Percentiles rank a stretch among this genome's conserved stretches.
Evolutionary conservation across 1,140 invertebrate species (phyloP).

Genomic region (Drosophila teissieri): DNA sequence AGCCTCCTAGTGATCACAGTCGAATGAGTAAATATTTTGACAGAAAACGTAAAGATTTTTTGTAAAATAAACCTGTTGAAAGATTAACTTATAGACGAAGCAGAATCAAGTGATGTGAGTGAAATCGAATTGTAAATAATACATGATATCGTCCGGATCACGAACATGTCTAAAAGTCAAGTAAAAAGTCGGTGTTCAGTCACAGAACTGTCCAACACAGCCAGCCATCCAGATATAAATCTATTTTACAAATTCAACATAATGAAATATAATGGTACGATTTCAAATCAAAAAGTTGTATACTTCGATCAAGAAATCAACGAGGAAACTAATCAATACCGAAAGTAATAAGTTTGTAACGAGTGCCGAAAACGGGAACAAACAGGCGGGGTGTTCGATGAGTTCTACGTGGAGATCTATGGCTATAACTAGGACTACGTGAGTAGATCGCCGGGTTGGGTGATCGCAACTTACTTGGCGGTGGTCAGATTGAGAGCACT

Average conservation of each 20-base stretch:
- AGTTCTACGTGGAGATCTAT: background rate
- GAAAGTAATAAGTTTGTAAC: background rate
- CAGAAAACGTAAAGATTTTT: background rate
- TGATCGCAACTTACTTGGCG: conserved; percentile 73
- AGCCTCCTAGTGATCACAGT: conserved; percentile 1
- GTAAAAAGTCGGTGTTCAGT: conserved; percentile 3
- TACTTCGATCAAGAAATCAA: background rate
- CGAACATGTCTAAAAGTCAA: background rate
- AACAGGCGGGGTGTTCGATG: conserved; percentile 15
- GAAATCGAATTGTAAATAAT: conserved; percentile 16
- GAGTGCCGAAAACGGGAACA: conserved; percentile 5
- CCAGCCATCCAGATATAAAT: conserved; percentile 1
- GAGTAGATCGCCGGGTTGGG: conserved; percentile 29
- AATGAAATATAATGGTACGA: background rate
- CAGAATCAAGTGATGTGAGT: conserved; percentile 5
- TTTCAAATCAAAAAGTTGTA: background rate
- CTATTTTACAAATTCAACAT: background rate
- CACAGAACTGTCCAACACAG: conserved; percentile 16
- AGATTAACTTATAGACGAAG: background rate
- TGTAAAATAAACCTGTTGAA: background rate
- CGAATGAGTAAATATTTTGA: background rate
- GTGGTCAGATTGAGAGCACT: conserved; percentile 69
- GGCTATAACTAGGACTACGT: conserved; percentile 19
- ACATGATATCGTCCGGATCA: conserved; percentile 11
- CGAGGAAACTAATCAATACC: background rate